A percentile compares a stretch with the other conserved stretches of the same genome.
Conservation (phyloP, 2,888 invertebrate species). For the Agrotis exclamationis region DNA sequence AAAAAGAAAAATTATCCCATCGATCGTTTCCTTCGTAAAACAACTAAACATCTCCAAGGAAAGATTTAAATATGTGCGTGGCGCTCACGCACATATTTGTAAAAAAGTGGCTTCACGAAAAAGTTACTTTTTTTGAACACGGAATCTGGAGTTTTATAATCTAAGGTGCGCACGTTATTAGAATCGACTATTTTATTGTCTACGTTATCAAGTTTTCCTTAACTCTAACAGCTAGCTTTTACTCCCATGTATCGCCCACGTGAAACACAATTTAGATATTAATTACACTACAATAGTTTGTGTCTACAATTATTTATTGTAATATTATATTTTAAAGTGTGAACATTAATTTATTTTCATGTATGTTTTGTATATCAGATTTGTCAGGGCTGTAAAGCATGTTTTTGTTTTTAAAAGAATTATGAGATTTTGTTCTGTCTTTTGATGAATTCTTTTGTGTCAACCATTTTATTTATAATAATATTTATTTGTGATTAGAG, state of each 20-base stretch:
- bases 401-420: slow-evolving; percentile 18
- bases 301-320: not conserved
- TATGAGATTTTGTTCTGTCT: slow-evolving; percentile 31
- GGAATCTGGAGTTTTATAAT: too few species aligned
- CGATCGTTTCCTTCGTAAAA: too few species aligned
- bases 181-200: not conserved
- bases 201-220: not conserved
- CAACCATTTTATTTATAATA: slow-evolving; percentile 39
- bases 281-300: not conserved
- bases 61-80: too few species aligned
- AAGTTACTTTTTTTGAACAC: too few species aligned
- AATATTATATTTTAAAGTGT: slow-evolving; percentile 6
- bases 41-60: too few species aligned
- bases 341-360: slow-evolving; percentile 34
- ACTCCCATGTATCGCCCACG: slow-evolving; percentile 19
- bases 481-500: slow-evolving; percentile 55
- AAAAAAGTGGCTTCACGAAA: too few species aligned
- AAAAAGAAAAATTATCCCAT: too few species aligned
- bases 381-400: not conserved
- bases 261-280: slow-evolving; percentile 14
- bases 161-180: not conserved
- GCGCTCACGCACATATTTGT: too few species aligned
- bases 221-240: not conserved
- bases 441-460: slow-evolving; percentile 19
- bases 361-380: slow-evolving; percentile 25